Evolutionary conservation across 37 sponge, comb jelly and placozoan species (phyloP).

Genomic region (Lycopodina hypogea): DNA sequence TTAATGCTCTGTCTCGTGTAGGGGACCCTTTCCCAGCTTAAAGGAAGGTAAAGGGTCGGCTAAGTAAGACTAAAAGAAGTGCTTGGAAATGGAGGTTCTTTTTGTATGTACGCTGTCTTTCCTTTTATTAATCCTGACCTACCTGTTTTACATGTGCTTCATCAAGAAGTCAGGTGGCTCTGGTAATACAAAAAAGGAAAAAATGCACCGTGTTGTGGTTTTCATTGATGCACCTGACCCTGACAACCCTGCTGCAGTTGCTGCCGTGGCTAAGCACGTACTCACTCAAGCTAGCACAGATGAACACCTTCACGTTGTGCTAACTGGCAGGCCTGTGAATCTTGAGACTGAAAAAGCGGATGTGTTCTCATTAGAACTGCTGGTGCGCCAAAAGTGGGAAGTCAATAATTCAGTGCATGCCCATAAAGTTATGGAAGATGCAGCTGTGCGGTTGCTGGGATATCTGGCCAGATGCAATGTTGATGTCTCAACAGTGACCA

Average conservation of each 20-base stretch:
- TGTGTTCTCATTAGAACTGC: background rate
- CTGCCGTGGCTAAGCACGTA: slow-evolving; percentile 22
- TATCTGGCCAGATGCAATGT: slow-evolving; percentile 25
- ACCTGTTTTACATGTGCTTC: no score
- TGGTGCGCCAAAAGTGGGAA: slow-evolving; percentile 30
- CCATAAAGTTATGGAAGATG: slow-evolving; percentile 25
- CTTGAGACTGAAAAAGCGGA: background rate
- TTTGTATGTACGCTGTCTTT: no score
- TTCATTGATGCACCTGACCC: slow-evolving; percentile 56
- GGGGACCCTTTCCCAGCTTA: no score
- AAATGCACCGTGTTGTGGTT: background rate
- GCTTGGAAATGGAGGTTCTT: no score
- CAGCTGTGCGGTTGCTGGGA: slow-evolving; percentile 16
- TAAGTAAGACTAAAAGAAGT: no score
- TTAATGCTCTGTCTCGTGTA: no score
- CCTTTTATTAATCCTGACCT: no score
- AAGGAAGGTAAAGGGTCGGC: no score
- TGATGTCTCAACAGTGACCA: background rate
- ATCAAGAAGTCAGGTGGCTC: no score
- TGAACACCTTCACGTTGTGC: slow-evolving; percentile 29
- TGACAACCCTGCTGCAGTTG: slow-evolving; percentile 42
- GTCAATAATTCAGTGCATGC: slow-evolving; percentile 1
- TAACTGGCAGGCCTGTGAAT: slow-evolving; percentile 48
- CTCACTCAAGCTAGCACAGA: background rate
- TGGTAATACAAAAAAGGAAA: no score